These are phyloP conservation scores for Meriones psammophilus DNA, from an alignment of 2,797 vertebrate genomes.

Conservation along the genomic window DNA sequence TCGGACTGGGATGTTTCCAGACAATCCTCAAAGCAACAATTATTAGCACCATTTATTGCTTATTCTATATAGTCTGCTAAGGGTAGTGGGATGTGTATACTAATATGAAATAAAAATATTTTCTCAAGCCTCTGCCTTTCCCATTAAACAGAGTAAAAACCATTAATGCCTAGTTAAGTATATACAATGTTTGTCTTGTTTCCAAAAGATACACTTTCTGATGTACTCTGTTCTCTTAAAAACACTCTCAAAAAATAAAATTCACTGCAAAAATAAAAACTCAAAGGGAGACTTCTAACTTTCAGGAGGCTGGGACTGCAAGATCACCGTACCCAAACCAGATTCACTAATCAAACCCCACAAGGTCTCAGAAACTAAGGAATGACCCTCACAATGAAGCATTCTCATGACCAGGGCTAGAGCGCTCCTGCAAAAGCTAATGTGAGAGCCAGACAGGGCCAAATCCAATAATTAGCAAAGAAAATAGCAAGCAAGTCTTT, in stretches of 20 bases:
- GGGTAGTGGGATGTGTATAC: not conserved
- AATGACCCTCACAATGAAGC: not conserved
- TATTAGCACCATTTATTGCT: conserved; percentile 10
- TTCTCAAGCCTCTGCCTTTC: conserved; percentile 30
- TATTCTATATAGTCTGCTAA: not conserved
- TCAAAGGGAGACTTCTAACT: not conserved
- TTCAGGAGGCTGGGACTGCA: not conserved
- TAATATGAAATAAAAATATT: conserved; percentile 36
- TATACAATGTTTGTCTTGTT: not conserved
- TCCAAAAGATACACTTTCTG: conserved; percentile 42
- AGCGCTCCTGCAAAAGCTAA: conserved; percentile 13
- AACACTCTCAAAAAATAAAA: conserved; percentile 36
- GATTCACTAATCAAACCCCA: conserved; percentile 44
- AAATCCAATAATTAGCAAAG: conserved; percentile 31
- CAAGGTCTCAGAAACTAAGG: not conserved
- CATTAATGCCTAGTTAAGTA: conserved; percentile 25
- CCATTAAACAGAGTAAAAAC: conserved; percentile 50
- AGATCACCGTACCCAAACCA: not conserved
- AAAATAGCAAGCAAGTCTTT: not conserved
- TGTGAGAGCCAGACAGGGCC: not conserved
- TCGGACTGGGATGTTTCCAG: not conserved
- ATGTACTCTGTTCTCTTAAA: conserved; percentile 12
- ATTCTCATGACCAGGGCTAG: not conserved
- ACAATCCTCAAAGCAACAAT: conserved; percentile 24
- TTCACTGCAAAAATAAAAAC: conserved; percentile 53